Conservation (phyloP, 2,888 invertebrate genomes). For the Coleophora flavipennella region DNA sequence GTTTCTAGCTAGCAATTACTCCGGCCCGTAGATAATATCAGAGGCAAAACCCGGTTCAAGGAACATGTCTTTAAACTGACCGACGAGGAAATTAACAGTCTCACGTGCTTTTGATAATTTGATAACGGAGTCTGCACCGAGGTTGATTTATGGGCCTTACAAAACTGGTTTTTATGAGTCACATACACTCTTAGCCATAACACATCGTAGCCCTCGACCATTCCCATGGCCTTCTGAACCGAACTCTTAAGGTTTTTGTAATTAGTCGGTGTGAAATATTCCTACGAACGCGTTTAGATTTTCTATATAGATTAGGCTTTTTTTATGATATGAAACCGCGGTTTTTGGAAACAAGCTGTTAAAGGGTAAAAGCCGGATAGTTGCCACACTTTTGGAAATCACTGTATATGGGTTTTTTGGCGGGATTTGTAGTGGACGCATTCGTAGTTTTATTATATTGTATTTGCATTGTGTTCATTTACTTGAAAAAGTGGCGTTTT, state of each 20-base stretch:
- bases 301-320: no score
- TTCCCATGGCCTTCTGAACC: constrained; percentile 47
- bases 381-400: no score
- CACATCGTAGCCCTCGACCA: constrained; percentile 13
- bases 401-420: no score
- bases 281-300: not conserved
- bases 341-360: no score
- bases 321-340: no score
- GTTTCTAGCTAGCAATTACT: constrained; percentile 60
- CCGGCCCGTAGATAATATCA: constrained; percentile 53
- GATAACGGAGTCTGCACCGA: constrained; percentile 46
- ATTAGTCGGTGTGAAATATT: constrained; percentile 19
- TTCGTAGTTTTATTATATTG: no score
- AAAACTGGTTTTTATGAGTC: constrained; percentile 48
- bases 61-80: constrained; percentile 64
- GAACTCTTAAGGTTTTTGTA: constrained; percentile 14
- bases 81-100: constrained; percentile 61
- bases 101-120: constrained; percentile 70
- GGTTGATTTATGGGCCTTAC: constrained; percentile 54
- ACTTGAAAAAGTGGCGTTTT: no score
- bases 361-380: no score
- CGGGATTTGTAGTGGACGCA: no score
- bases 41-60: constrained; percentile 44
- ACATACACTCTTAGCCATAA: constrained; percentile 13
- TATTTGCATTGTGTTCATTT: constrained; percentile 32